These are phyloP conservation scores for Emydoidea blandingii DNA, from an alignment of 2,797 vertebrate species.

Conservation along the genomic window DNA sequence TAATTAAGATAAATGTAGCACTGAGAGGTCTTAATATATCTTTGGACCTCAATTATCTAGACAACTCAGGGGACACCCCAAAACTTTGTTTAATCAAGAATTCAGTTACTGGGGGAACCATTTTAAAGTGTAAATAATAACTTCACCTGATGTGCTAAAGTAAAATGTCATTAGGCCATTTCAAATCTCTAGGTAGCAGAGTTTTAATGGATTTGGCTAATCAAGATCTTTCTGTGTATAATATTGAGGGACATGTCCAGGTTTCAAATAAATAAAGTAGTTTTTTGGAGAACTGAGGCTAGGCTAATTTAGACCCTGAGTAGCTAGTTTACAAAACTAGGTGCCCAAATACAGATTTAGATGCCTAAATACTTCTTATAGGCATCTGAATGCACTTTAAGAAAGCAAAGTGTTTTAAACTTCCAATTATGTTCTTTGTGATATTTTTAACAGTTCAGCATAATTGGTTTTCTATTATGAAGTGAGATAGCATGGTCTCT, in stretches of 20 bases:
- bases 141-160: neutral
- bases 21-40: neutral
- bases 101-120: neutral
- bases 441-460: accelerated
- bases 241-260: neutral
- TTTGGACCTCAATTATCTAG: neutral
- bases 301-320: neutral
- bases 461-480: accelerated
- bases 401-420: too few relatives aligned
- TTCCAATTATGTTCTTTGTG: neutral
- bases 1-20: neutral
- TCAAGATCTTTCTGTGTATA: neutral
- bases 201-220: neutral
- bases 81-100: neutral
- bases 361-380: neutral
- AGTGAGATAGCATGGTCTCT: neutral
- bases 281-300: neutral
- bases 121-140: neutral
- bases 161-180: neutral
- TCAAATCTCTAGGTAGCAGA: neutral
- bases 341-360: accelerated
- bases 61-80: accelerated
- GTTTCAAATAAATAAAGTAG: accelerated
- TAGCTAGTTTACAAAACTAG: neutral
- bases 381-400: accelerated